These are phyloP conservation scores for Myocastor coypus DNA, from an alignment of 2,113 vertebrate species.

Conservation along the genomic window DNA sequence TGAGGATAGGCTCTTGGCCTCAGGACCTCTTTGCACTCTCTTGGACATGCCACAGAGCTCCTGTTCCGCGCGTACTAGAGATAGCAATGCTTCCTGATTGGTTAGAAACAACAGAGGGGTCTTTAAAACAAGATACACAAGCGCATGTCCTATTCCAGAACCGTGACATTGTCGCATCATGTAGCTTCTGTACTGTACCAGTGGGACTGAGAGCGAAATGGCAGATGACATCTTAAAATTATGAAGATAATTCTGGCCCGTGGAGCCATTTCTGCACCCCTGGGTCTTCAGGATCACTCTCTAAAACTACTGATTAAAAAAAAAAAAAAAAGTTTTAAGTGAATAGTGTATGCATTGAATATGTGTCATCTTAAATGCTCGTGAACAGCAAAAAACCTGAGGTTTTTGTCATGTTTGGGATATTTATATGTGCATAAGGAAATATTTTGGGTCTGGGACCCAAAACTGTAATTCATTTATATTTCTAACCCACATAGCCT, in stretches of 20 bases:
- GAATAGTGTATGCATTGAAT: neutral
- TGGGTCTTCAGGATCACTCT: neutral
- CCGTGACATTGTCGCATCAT: neutral
- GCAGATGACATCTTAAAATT: neutral
- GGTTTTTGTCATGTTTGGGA: neutral
- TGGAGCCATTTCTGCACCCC: neutral
- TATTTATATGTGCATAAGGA: neutral
- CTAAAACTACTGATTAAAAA: neutral
- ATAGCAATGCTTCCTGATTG: neutral
- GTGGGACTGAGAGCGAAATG: neutral
- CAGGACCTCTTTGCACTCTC: neutral
- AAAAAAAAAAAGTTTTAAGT: neutral
- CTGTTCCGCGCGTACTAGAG: neutral
- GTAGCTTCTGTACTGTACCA: neutral
- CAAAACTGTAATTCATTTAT: neutral
- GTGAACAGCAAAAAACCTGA: neutral
- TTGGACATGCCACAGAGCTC: neutral
- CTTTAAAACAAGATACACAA: neutral
- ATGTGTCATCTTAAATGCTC: neutral
- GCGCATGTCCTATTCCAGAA: neutral
- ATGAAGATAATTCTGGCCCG: neutral
- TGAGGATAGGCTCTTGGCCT: conserved; percentile 8
- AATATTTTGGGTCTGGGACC: neutral
- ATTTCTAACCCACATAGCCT: neutral
- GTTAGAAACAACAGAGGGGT: conserved; percentile 7